Base-by-base conservation (phyloP, 2,888 invertebrate genomes). In the Eupithecia tripunctaria region DNA sequence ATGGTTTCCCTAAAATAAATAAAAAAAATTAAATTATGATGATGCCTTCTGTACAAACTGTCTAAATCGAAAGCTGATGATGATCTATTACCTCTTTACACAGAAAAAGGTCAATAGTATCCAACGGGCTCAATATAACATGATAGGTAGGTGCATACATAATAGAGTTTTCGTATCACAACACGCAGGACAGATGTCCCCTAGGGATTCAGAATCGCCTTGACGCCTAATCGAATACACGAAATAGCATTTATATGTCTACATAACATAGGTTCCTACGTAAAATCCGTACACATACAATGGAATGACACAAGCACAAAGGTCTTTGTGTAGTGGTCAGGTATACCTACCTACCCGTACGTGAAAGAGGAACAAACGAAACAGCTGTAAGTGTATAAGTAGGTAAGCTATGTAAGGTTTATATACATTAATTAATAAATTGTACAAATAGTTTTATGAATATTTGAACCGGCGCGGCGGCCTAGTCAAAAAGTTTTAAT, bases 181-280 rank as follows among this genome's bases (percentile, higher is more conserved):
- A 86, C 75, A 85, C 82, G 81, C 81, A 82, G 80, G 81, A 83
- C 84, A 84, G 82, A 83, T 82, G 83, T 82, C 80, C 83, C 85
- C 85, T 76, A 70, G 56, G 85, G 85, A 84, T 82, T 87, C 81
- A 71, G 83, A 83, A 83, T 83, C 78, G 84, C 88, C 88, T 90
- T 90, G 87, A 88, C 82, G 88, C 80, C 84, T 91, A 91, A 92
- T 92, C 91, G 89, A 87, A 88, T 90, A 87, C 82, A 83, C 75
- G 87, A 88, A 82, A 86, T 65, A 84, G 79, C 85, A 88, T 89
- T 86, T 89, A 87, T 88, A 25, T 38, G 1, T 2, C n/a, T 36
- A 63, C 62, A n/a, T 63, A 63, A 5, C 25, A 14, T 6, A 60
- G 7, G 27, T 15, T 8, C n/a, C n/a, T n/a, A 36, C 63, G 36